Evolutionary conservation across 1,140 invertebrate species (phyloP).

Genomic region (Zaprionus gabonicus): DNA sequence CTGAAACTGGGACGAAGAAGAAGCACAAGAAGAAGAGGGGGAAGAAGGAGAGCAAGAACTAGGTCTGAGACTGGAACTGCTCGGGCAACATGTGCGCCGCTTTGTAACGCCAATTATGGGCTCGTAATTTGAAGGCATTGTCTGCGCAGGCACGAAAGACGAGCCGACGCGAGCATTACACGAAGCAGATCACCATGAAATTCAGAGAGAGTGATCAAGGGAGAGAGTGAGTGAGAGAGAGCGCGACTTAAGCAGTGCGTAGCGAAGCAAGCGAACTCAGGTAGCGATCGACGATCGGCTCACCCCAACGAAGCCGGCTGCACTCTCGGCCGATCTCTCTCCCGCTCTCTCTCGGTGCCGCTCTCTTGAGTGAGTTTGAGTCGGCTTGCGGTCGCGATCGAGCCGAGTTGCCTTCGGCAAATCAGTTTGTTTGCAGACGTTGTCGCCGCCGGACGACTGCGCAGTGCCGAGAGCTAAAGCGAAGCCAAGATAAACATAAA

Average conservation of each 20-base stretch:
- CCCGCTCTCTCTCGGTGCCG: not conserved
- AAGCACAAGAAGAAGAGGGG: not conserved
- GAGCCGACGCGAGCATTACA: slow-evolving; percentile 56
- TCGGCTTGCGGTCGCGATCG: slow-evolving; percentile 30
- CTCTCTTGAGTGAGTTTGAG: slow-evolving; percentile 67
- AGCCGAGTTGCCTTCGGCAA: slow-evolving; percentile 46
- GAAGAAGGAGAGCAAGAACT: slow-evolving; percentile 19
- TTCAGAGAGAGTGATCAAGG: not conserved
- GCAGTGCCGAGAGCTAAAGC: slow-evolving; percentile 33
- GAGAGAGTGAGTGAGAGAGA: not conserved
- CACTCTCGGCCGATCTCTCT: slow-evolving; percentile 10
- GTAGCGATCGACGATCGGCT: slow-evolving; percentile 23
- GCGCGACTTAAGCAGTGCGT: slow-evolving; percentile 52
- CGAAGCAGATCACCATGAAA: slow-evolving; percentile 39
- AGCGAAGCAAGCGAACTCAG: slow-evolving; percentile 65
- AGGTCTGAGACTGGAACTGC: slow-evolving; percentile 23
- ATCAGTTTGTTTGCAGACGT: slow-evolving; percentile 78
- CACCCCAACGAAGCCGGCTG: not conserved
- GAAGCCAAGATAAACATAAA: slow-evolving; percentile 40
- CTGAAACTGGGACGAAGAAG: slow-evolving; percentile 10
- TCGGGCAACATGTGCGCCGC: slow-evolving; percentile 71
- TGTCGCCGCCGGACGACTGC: slow-evolving; percentile 56
- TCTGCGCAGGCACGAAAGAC: slow-evolving; percentile 66
- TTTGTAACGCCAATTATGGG: slow-evolving; percentile 84
- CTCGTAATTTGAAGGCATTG: slow-evolving; percentile 81